Base-by-base conservation (phyloP, 92 coral and sea anemone species). In the Porites rus region DNA sequence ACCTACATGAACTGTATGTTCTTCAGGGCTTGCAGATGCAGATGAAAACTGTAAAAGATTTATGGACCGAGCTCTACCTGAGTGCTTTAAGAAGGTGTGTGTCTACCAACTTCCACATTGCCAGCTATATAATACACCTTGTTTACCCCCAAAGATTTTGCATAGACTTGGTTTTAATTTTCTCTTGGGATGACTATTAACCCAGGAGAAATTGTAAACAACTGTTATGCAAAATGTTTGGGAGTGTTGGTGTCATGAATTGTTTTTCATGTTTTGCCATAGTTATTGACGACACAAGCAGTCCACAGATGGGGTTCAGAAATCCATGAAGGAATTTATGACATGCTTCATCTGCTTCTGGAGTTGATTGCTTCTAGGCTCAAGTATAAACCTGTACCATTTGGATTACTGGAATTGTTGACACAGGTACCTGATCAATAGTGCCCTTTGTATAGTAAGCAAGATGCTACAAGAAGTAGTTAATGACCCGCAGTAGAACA, bases 31-130 rank as follows among this genome's bases (percentile, higher is more conserved):
- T 53, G 92, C 93, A 50, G 98, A 94, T 76, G 96, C 94, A 18
- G 96, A 94, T 79, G 98, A 94, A 85, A 94, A 92, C 87, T 94
- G 98, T 74, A 94, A 87, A 78, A 88, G 98, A 43, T 94, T 94
- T 54, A 90, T 91, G 83, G 98, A 94, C 64, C 88, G 98, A 76
- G 96, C 98, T 19, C 85, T 94, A 17, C 98, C 98, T 68, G 98
- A 94, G 61, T 92, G 98, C 65, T 94, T 94, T 75, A 94, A 90
- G 52, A 94, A 94, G 94, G 98, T 90, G n/a, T 70, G 86, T 58
- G 7, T 16, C 8, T 38, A 0, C 46, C 46, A 38, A 38, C 46
- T 38, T 4, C 46, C 46, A 38, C 46, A 0, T 38, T 38, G 46
- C 46, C 6, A 28, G 31, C 31, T 38, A 38, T 38, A 38, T 38